Conservation (phyloP, 2,888 invertebrate genomes). For the Lepidocyrtinus sp. region DNA sequence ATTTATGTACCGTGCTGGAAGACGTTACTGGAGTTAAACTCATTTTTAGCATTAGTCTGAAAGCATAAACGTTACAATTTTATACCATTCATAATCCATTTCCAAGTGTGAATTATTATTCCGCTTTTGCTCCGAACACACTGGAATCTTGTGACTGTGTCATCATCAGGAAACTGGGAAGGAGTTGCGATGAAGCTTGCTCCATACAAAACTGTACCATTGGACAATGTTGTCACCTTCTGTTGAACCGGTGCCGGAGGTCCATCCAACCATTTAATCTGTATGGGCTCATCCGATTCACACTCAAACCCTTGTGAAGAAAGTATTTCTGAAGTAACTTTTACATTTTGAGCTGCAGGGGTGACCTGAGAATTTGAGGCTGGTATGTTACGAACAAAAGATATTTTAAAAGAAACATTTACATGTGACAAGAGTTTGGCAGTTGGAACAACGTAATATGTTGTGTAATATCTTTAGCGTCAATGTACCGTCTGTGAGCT, state of each 20-base stretch:
- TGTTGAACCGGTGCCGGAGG: background rate
- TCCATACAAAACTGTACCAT: conserved; percentile 3
- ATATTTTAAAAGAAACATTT: too few relatives aligned
- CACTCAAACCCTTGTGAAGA: conserved; percentile 31
- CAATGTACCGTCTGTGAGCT: background rate
- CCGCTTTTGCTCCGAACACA: conserved; percentile 26
- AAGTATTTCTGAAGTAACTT: background rate
- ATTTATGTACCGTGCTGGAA: too few relatives aligned
- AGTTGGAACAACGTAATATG: too few relatives aligned
- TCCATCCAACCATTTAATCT: conserved; percentile 29
- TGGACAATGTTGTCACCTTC: background rate
- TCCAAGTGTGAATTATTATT: conserved; percentile 40
- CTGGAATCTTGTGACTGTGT: conserved; percentile 31
- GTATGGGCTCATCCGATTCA: conserved; percentile 26
- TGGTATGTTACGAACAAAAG: too few relatives aligned
- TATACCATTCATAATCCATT: conserved; percentile 33
- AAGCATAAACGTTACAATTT: background rate
- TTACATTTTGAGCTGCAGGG: conserved; percentile 11
- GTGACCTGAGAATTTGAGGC: conserved; percentile 30
- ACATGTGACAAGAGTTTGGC: background rate
- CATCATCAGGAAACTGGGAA: background rate
- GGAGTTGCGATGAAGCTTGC: conserved; percentile 31
- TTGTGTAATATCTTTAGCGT: too few relatives aligned
- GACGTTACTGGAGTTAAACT: background rate
- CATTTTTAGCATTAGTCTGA: background rate